Evolutionary conservation across 2,797 vertebrate species (phyloP).

Genomic region (Euthynnus affinis): DNA sequence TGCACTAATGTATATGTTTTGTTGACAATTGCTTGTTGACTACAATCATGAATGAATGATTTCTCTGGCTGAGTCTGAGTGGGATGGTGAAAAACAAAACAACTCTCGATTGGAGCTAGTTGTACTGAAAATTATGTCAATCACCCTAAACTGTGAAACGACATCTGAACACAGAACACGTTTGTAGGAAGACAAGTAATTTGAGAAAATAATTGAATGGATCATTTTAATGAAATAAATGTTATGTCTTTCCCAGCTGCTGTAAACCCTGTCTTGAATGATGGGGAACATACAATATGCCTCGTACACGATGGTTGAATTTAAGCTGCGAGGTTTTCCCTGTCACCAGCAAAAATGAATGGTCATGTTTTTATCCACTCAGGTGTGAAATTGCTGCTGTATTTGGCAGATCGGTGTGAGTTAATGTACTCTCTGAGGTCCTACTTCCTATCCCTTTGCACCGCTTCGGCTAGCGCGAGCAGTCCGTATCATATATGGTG

Average conservation of each 20-base stretch:
- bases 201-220: slow-evolving; percentile 33
- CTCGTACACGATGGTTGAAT: slow-evolving; percentile 59
- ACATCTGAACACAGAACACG: slow-evolving; percentile 19
- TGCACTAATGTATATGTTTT: background rate
- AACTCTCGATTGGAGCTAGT: background rate
- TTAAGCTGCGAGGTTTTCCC: slow-evolving; percentile 66
- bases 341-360: slow-evolving; percentile 77
- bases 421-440: slow-evolving; percentile 80
- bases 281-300: slow-evolving; percentile 58
- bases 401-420: slow-evolving; percentile 80
- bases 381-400: slow-evolving; percentile 85
- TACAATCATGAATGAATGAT: slow-evolving; percentile 31
- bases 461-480: slow-evolving; percentile 36
- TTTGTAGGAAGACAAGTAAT: slow-evolving; percentile 21
- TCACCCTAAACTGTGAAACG: slow-evolving; percentile 28
- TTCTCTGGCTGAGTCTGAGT: background rate
- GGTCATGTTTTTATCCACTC: slow-evolving; percentile 83
- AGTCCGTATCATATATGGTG: slow-evolving; percentile 54
- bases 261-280: slow-evolving; percentile 52
- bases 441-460: slow-evolving; percentile 52
- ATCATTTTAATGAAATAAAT: slow-evolving; percentile 55
- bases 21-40: slow-evolving; percentile 7
- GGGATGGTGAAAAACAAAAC: background rate
- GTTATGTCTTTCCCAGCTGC: slow-evolving; percentile 30
- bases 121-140: slow-evolving; percentile 32